Percentiles rank a stretch among this genome's conserved stretches.
Conservation (phyloP, 2,888 invertebrate species). For the Vanessa cardui region DNA sequence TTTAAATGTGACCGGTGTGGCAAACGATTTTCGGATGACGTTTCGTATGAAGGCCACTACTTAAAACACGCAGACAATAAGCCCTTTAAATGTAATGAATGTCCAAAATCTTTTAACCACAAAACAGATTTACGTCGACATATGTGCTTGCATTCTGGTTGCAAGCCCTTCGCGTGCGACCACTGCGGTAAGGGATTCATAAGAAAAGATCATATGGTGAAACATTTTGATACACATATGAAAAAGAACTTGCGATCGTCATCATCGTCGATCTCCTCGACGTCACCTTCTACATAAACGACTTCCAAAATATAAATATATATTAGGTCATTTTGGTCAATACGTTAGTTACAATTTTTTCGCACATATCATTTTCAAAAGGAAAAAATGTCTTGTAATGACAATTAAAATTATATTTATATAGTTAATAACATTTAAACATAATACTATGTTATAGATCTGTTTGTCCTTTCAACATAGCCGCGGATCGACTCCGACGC, state of each 20-base stretch:
- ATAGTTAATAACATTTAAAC: slow-evolving; percentile 48
- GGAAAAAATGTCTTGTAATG: slow-evolving; percentile 45
- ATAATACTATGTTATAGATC: slow-evolving; percentile 47
- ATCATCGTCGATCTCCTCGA: slow-evolving; percentile 56
- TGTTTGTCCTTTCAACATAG: slow-evolving; percentile 47
- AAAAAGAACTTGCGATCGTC: slow-evolving; percentile 79
- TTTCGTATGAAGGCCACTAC: slow-evolving; percentile 88
- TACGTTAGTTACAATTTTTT: slow-evolving; percentile 37
- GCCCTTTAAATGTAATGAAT: slow-evolving; percentile 92
- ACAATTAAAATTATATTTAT: slow-evolving; percentile 46
- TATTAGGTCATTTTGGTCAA: slow-evolving; percentile 28
- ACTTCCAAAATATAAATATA: slow-evolving; percentile 18
- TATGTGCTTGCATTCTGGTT: slow-evolving; percentile 93
- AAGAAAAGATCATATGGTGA: slow-evolving; percentile 95
- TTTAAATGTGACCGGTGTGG: slow-evolving; percentile 93
- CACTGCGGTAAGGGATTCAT: slow-evolving; percentile 94
- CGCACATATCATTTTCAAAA: slow-evolving; percentile 61
- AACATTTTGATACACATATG: slow-evolving; percentile 91
- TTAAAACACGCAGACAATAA: slow-evolving; percentile 91
- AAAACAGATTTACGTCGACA: slow-evolving; percentile 94
- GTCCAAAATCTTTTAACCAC: slow-evolving; percentile 95
- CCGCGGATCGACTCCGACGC: slow-evolving; percentile 53
- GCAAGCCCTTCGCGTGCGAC: slow-evolving; percentile 91
- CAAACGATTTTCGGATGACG: slow-evolving; percentile 89
- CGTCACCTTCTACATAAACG: slow-evolving; percentile 49